A percentile compares a stretch with the other conserved stretches of the same genome.
These are phyloP conservation scores for Cherax quadricarinatus DNA, from an alignment of 1,140 invertebrate genomes.

Conservation along the genomic window DNA sequence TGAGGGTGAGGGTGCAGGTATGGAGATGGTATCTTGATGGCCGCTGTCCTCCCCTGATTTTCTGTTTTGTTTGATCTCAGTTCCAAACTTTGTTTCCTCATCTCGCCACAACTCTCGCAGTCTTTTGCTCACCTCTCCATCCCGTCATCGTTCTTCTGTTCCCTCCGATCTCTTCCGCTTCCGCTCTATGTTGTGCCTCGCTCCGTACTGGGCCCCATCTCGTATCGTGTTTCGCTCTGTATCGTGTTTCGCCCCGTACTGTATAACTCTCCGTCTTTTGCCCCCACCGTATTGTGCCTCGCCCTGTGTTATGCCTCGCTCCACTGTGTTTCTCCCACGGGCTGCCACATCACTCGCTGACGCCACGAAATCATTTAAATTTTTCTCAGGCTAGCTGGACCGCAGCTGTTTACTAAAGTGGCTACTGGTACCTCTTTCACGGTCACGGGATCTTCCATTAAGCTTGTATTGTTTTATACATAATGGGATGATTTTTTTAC, in stretches of 20 bases:
- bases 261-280: neutral
- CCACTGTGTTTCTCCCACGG: neutral
- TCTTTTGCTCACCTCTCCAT: too few relatives aligned
- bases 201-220: too few relatives aligned
- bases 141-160: neutral
- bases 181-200: too few relatives aligned
- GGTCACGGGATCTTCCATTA: too few relatives aligned
- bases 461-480: too few relatives aligned
- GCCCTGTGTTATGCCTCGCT: too few relatives aligned
- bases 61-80: neutral
- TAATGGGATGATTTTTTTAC: too few relatives aligned
- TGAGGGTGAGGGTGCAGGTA: too few relatives aligned
- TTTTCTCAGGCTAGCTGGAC: neutral
- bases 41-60: neutral
- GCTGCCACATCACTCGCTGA: neutral
- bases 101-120: too few relatives aligned
- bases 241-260: neutral
- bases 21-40: neutral
- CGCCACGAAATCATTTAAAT: neutral
- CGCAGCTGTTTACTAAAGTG: neutral
- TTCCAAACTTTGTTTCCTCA: neutral
- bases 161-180: too few relatives aligned
- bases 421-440: too few relatives aligned
- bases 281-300: neutral
- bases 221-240: neutral